Evolutionary conservation across 2,797 vertebrate species (phyloP), one percentile per base, ranked within the genome.

Genomic region (Manis crassicaudata): DNA sequence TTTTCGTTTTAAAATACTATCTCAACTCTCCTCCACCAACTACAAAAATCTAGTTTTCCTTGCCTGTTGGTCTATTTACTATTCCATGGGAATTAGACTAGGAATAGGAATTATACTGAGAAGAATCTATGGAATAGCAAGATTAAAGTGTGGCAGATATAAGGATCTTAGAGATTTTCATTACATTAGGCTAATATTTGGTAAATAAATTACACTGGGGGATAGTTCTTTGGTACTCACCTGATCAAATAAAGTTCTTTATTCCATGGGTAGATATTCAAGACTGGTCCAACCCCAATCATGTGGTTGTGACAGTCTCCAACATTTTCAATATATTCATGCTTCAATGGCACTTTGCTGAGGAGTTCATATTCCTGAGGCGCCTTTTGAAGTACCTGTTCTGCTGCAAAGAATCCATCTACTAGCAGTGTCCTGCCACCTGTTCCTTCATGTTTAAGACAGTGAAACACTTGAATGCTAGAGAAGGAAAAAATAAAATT

Each of bases 381-480:
- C 0, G 99, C 98, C 46, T 54, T 96, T 92, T 95, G 97, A 17
- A 98, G 99, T 43, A 99, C 83, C 87, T 98, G 98, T 96, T 99
- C 98, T 1, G 99, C 99, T 0, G 99, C 99, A 0, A 99, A 97
- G 98, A 99, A 99, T 7, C 99, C 99, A 0, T 99, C 99, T 80
- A 99, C 99, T 20, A 99, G 98, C 50, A 99, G 98, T 0, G 99
- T 99, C 93, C 98, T 98, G 32, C 99, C 99, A 0, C 99, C 99
- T 0, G 99, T 99, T 23, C 99, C 99, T 80, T 99, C 99, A 1
- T 99, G 99, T 86, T 99, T 99, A 75, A 99, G 98, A 96, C 99
- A 99, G 97, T 99, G 99, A 95, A 99, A 99, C 70, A 99, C 99
- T 83, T 99, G 99, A 96, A 99, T 99, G 92, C 99, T 99, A 98